Evolutionary conservation across 2,888 invertebrate genomes (phyloP).

Genomic region (Conistra vaccinii): DNA sequence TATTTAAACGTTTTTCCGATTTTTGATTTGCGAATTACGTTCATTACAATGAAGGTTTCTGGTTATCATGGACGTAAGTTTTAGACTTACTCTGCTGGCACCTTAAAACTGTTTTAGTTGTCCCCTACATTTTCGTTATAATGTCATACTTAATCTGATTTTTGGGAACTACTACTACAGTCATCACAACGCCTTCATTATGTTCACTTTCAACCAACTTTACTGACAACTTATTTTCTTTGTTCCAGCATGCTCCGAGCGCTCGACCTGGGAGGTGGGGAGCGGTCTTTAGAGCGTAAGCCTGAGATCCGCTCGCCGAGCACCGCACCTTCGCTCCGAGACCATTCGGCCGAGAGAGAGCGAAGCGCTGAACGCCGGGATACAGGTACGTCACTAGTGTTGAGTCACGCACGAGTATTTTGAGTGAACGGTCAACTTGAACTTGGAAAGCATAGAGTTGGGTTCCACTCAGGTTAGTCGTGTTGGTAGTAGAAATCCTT

Average conservation of each 20-base stretch:
- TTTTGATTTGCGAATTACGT: background rate
- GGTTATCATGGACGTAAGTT: background rate
- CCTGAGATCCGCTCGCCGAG: slow-evolving; percentile 88
- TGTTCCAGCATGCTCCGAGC: slow-evolving; percentile 94
- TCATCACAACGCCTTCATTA: background rate
- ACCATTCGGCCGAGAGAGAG: slow-evolving; percentile 82
- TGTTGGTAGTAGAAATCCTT: slow-evolving; percentile 37
- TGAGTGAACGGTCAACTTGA: slow-evolving; percentile 31
- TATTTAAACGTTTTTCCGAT: slow-evolving; percentile 12
- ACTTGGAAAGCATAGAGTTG: slow-evolving; percentile 1
- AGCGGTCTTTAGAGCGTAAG: slow-evolving; percentile 81
- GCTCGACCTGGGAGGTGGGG: slow-evolving; percentile 91
- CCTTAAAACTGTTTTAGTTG: too few relatives aligned
- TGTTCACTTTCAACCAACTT: background rate
- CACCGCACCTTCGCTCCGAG: slow-evolving; percentile 77
- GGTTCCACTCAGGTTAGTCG: slow-evolving; percentile 36
- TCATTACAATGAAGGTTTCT: background rate
- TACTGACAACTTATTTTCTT: slow-evolving; percentile 50
- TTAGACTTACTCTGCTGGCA: too few relatives aligned
- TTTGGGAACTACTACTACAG: background rate
- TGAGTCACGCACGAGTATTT: slow-evolving; percentile 39
- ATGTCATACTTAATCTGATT: background rate
- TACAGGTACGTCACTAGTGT: slow-evolving; percentile 80
- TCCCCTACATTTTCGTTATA: background rate
- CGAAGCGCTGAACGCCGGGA: slow-evolving; percentile 85